Base-by-base conservation (phyloP, 1,140 invertebrate genomes). In the Tribolium madens region DNA sequence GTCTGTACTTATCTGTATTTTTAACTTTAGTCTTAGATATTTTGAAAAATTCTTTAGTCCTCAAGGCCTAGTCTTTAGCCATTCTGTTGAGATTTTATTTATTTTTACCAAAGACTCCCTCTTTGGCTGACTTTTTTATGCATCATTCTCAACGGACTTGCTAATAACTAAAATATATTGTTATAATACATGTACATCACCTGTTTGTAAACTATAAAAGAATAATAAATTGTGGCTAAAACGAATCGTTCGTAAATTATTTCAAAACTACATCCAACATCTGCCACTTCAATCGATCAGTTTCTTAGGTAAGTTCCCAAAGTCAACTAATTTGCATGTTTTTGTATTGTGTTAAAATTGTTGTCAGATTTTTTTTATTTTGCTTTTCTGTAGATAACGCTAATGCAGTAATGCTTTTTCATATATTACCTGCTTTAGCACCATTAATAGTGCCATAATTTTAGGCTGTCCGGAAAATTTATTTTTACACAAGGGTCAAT, bases 391-490 rank as follows among this genome's bases (percentile, higher is more conserved):
- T 26, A 36, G 71, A 74, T 46, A 73, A 53, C 73, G 53, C 73
- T 69, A 74, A 53, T 68, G 46, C 73, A 53, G 69, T 69, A 74
- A 53, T 68, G 46, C 71, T 46, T 76, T 78, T 78, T 75, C 77
- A 33, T 42, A 57, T 53, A 17, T 73, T 17, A 21, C 33, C 26
- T 72, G 10, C 21, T 53, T 70, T 47, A 76, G 17, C 36, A 14
- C 76, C 2, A 17, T 50, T 18, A 68, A 46, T 50, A 73, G 15
- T 53, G n/a, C 26, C 46, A 3, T 42, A 64, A 81, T 87, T 87
- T 71, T 84, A 89, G 88, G 86, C 78, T 90, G 89, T 80, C 33
- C 76, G n/a, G 17, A 53, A 12, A 84, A 84, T 36, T 80, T 84
- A 9, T 80, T 84, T 15, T 78, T 86, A 14, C 82, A 84, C 73